Evolutionary conservation across 2,888 invertebrate species (phyloP).

Genomic region (Campoplex capitator): DNA sequence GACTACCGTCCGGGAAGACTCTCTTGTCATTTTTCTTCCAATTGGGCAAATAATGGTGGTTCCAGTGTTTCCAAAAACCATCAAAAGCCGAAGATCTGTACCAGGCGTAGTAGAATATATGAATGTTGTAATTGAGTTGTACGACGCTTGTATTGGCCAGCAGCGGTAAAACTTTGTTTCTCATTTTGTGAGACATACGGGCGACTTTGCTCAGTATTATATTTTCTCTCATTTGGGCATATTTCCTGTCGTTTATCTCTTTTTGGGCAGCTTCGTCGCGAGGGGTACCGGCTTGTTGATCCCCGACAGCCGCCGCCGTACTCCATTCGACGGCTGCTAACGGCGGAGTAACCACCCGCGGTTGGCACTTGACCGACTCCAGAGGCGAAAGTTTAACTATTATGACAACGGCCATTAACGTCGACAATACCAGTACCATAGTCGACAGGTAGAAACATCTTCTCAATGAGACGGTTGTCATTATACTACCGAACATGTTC

Average conservation of each 20-base stretch:
- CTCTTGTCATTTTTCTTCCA: conserved; percentile 83
- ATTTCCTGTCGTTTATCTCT: conserved; percentile 73
- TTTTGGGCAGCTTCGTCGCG: conserved; percentile 57
- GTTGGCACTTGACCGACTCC: conserved; percentile 79
- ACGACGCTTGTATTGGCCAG: conserved; percentile 71
- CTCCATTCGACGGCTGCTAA: conserved; percentile 77
- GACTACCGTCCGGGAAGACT: conserved; percentile 85
- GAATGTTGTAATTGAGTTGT: conserved; percentile 80
- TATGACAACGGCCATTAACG: conserved; percentile 79
- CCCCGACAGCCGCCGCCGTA: conserved; percentile 69
- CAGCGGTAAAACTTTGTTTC: conserved; percentile 76
- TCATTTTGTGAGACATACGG: conserved; percentile 78
- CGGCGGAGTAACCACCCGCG: conserved; percentile 74
- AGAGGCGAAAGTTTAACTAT: conserved; percentile 79
- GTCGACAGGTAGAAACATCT: conserved; percentile 79
- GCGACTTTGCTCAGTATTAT: conserved; percentile 77
- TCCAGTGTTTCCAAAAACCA: conserved; percentile 81
- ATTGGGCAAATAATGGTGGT: conserved; percentile 81
- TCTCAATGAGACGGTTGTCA: conserved; percentile 75
- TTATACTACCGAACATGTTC: conserved; percentile 73
- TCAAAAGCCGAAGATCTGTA: conserved; percentile 80
- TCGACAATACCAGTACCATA: conserved; percentile 77
- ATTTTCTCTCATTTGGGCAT: conserved; percentile 75
- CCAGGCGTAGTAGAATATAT: conserved; percentile 82
- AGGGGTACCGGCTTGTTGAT: conserved; percentile 42